phyloP scores from a whole-genome alignment of 2,888 invertebrate genomes.

The Brassicogethes aeneus region DNA sequence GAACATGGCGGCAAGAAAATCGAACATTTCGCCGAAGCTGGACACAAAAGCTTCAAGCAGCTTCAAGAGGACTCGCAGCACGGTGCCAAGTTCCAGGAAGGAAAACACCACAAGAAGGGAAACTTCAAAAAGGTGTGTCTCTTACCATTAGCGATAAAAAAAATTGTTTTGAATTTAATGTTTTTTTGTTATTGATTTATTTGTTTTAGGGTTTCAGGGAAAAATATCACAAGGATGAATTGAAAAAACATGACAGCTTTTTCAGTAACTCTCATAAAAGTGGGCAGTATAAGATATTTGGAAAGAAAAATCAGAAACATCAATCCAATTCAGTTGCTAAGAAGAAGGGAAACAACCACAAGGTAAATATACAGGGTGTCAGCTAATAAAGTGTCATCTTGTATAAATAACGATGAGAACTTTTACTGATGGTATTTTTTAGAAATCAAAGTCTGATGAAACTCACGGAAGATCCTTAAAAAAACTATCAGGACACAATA shows the following conservation, averaged over 20 bases:
- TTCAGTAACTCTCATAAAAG: slow-evolving; percentile 39
- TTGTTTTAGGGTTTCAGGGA: slow-evolving; percentile 38
- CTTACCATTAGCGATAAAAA: not conserved
- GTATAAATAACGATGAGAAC: not conserved
- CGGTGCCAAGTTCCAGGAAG: slow-evolving; percentile 30
- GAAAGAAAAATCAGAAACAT: slow-evolving; percentile 33
- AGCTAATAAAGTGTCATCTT: not conserved
- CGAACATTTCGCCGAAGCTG: slow-evolving; percentile 25
- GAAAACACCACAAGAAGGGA: slow-evolving; percentile 30
- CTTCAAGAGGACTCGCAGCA: slow-evolving; percentile 27
- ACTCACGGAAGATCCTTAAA: slow-evolving; percentile 31
- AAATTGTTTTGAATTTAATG: not conserved
- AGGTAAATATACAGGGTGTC: slow-evolving; percentile 17
- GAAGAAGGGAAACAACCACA: slow-evolving; percentile 19
- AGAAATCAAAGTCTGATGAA: slow-evolving; percentile 26
- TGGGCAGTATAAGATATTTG: slow-evolving; percentile 36
- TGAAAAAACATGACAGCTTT: slow-evolving; percentile 39
- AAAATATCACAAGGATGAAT: slow-evolving; percentile 41
- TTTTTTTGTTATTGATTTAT: slow-evolving; percentile 2
- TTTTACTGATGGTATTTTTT: slow-evolving; percentile 11
- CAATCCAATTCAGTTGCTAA: slow-evolving; percentile 18
- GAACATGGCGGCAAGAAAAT: slow-evolving; percentile 35
- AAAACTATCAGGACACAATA: slow-evolving; percentile 29
- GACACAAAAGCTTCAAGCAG: slow-evolving; percentile 28
- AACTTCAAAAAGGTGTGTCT: slow-evolving; percentile 31